Evolutionary conservation across 2,888 invertebrate genomes (phyloP).

Genomic region (Ceraclea dissimilis): DNA sequence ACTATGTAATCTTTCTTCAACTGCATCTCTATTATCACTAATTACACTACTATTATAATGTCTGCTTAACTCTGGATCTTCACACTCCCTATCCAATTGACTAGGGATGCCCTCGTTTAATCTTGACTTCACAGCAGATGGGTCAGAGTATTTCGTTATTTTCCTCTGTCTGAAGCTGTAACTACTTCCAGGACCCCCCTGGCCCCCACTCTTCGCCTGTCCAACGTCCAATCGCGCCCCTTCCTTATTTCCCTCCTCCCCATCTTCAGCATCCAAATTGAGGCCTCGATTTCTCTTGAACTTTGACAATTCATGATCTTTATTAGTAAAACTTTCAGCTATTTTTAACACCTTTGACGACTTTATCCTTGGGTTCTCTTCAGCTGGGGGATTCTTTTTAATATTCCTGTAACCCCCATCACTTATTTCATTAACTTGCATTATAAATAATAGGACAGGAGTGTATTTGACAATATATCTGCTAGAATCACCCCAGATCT

Average conservation of each 20-base stretch:
- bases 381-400: constrained; percentile 19
- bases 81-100: constrained; percentile 7
- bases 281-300: constrained; percentile 13
- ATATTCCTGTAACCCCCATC: constrained; percentile 23
- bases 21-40: constrained; percentile 8
- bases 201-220: constrained; percentile 15
- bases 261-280: constrained; percentile 36
- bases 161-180: constrained; percentile 7
- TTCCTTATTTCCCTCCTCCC: constrained; percentile 37
- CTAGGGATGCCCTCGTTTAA: constrained; percentile 13
- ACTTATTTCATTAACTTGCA: constrained; percentile 19
- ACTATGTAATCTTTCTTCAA: background rate
- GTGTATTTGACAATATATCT: constrained; percentile 6
- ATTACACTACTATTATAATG: constrained; percentile 10
- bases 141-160: constrained; percentile 10
- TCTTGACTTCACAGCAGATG: constrained; percentile 3
- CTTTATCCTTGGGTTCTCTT: constrained; percentile 10
- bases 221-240: constrained; percentile 20
- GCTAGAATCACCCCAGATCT: constrained; percentile 15
- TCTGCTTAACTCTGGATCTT: constrained; percentile 4
- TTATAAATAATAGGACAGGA: constrained; percentile 15
- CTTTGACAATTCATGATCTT: constrained; percentile 34
- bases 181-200: background rate
- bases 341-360: constrained; percentile 46
- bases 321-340: constrained; percentile 48